A percentile compares a stretch with the other conserved stretches of the same genome.
phyloP scores from a whole-genome alignment of 2,113 vertebrate genomes.

The Bos indicus region DNA sequence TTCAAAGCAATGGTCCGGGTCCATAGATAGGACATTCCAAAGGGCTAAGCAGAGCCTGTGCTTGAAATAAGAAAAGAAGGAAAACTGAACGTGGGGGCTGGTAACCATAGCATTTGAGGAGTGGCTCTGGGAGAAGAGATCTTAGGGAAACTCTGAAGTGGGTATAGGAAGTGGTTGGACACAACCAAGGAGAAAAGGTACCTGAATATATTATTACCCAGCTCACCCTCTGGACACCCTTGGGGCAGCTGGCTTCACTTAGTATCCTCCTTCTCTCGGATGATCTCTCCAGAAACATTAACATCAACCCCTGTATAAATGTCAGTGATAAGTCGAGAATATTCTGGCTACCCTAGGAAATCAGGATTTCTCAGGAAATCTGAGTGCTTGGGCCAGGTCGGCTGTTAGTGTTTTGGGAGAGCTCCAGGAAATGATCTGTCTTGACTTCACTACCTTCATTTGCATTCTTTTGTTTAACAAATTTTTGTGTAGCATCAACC shows the following conservation, averaged over 20 bases:
- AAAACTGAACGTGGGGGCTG: not conserved
- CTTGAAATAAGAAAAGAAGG: not conserved
- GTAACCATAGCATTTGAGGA: not conserved
- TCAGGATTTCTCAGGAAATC: not conserved
- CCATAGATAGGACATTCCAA: not conserved
- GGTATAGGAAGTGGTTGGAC: not conserved
- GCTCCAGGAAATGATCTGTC: not conserved
- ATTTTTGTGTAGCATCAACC: not conserved
- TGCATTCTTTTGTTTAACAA: not conserved
- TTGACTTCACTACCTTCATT: not conserved
- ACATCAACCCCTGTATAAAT: not conserved
- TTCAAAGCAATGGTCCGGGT: not conserved
- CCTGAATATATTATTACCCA: not conserved
- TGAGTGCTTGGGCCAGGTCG: not conserved
- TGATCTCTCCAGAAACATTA: not conserved
- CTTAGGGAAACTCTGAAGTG: not conserved
- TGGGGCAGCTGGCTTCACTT: not conserved
- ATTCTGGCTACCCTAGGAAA: not conserved
- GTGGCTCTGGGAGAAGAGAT: not conserved
- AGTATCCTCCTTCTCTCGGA: not conserved
- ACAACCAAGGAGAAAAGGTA: not conserved
- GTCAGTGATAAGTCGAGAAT: not conserved
- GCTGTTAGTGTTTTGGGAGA: not conserved
- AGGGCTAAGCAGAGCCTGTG: not conserved
- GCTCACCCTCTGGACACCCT: not conserved